Percentiles rank a stretch among this genome's conserved stretches.
These are phyloP conservation scores for Kryptolebias ocellatus DNA, from an alignment of 2,797 vertebrate genomes.

Conservation along the genomic window DNA sequence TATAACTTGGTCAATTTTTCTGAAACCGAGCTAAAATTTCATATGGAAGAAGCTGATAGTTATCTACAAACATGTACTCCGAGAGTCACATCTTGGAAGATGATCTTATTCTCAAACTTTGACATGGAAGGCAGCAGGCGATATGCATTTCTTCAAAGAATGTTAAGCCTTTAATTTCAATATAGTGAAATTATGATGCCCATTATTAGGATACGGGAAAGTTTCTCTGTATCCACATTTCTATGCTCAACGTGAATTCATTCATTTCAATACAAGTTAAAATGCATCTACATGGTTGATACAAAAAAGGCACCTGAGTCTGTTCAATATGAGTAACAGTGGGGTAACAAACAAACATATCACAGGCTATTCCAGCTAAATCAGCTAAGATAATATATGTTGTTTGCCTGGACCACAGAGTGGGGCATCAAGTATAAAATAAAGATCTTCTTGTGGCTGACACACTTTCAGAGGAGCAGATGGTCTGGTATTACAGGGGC, in stretches of 20 bases:
- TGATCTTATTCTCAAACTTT: no score
- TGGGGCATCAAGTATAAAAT: constrained; percentile 28
- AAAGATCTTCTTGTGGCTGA: constrained; percentile 60
- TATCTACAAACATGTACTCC: no score
- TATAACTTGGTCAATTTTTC: no score
- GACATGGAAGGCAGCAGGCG: no score
- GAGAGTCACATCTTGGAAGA: no score
- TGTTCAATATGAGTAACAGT: constrained; percentile 1
- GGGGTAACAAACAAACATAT: background rate
- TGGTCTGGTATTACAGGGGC: constrained; percentile 65
- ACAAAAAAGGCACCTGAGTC: no score
- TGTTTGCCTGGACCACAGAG: background rate
- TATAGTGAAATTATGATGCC: background rate
- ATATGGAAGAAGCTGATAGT: no score
- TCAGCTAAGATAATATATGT: background rate
- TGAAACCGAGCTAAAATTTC: no score
- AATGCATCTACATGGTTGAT: constrained; percentile 9
- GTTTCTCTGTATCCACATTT: constrained; percentile 7
- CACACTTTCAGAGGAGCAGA: constrained; percentile 56
- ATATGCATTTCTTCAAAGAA: no score
- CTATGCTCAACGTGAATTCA: background rate
- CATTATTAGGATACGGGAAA: background rate
- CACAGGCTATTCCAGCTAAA: constrained; percentile 2
- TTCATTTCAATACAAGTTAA: background rate
- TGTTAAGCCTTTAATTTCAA: background rate